Evolutionary conservation across 2,888 invertebrate species (phyloP), one percentile per base, ranked within the genome.

Genomic region (Limenitis camilla): DNA sequence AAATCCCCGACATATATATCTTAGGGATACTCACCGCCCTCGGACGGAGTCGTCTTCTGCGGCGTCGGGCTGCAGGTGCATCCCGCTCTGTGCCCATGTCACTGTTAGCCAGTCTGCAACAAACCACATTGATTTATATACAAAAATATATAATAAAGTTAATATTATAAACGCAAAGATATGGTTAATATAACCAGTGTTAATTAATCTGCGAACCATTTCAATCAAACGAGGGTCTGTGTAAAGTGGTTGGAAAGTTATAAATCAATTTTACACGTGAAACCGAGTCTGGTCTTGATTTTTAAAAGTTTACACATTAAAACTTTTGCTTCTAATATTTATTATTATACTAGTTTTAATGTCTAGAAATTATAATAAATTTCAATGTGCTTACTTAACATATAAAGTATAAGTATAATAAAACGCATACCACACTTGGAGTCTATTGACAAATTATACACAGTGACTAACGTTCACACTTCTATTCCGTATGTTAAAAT

Each of bases 1-100:
- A 10, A 10, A 38, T 46, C 29, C 29, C n/a, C 38, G 28, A 46
- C 36, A 28, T 46, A 38, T 38, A 40, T 44, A 46, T 52, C 46
- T 40, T 10, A 8, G 8, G 9, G 39, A 6, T 11, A 64, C 78
- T 76, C 9, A 88, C 88, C 87, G 75, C 62, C 76, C 81, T 57
- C 81, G 81, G 59, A 71, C 74, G 6, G 81, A 72, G 66, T 87
- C 68, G 59, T 81, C 80, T 45, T 38, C 36, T 19, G 36, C 66
- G 41, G 68, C 73, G 58, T 76, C 76, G 36, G 77, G 64, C 58
- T 82, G 86, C 50, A 88, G 69, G 53, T 83, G 82, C 81, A 83
- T 85, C 55, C 88, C 81, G 54, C 87, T 80, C 63, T 88, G 88
- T 63, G 87, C 82, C 88, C 88, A 88, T 62, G 88, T 87, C 73